Evolutionary conservation across 1,140 invertebrate genomes (phyloP), one percentile per base, ranked within the genome.

Genomic region (Ceratosolen fusciceps): DNA sequence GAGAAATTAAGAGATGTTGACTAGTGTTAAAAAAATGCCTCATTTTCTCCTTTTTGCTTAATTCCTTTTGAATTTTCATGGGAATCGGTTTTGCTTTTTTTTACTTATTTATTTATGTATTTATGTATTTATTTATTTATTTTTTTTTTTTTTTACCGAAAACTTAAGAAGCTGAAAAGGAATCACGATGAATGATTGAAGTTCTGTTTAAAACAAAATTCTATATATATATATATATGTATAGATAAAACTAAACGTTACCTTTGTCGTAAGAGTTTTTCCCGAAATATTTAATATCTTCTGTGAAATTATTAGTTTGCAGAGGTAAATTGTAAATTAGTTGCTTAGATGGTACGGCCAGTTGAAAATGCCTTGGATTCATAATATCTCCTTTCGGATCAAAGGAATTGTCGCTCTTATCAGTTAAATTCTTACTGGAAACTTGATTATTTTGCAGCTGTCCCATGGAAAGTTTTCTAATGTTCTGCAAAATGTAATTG

Each of bases 131-230:
- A n/a, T n/a, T n/a, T n/a, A n/a, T n/a, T n/a, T n/a, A n/a, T n/a
- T n/a, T n/a, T n/a, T n/a, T n/a, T 83, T 84, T 26, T 87, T 82
- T 8, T 82, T 83, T 31, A 85, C 74, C 3, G 81, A 82, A 34
- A 83, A 49, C 52, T 83, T 83, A 19, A 39, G 72, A 39, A 82
- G 60, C 86, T 88, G 65, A 34, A 82, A 47, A 80, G 24, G 39
- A 81, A 77, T 56, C 67, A 24, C 54, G 19, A 65, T 16, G 54
- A 49, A 8, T 49, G 21, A 52, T 52, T 16, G 4, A 58, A 56
- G 2, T 58, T 58, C 24, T 56, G 26, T 73, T 56, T 34, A 12
- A 14, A 5, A 2, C n/a, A n/a, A 34, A 54, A 31, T 52, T n/a
- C 10, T 5, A 29, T 31, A 54, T 21, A 72, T n/a, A n/a, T n/a